Evolutionary conservation across 2,797 vertebrate genomes (phyloP), one percentile per base, ranked within the genome.

Genomic region (Loris lydekkerianus): DNA sequence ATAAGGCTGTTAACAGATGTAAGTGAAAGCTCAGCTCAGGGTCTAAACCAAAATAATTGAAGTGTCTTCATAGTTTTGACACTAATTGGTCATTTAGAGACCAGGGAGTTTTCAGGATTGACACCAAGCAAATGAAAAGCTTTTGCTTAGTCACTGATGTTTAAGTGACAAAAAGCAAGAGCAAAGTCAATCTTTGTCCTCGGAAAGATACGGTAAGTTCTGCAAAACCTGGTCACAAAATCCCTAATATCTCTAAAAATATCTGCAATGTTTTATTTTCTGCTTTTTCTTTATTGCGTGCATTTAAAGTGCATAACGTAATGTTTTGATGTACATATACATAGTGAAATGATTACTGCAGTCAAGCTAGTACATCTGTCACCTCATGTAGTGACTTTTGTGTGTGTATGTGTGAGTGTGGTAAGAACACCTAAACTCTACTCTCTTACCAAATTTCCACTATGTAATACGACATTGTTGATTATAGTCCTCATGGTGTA

Each of bases 51-150:
- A 94, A 96, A 95, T 83, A 97, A 94, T 18, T 10, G 0, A 97
- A 97, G 91, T 96, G 46, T 60, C 83, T 97, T 93, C 96, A 93
- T 56, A 96, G 49, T 72, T n/a, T 0, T 93, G 95, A 91, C 93
- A 97, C 95, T 98, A 98, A 98, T 96, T 98, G 97, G 96, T 97
- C 96, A 82, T 98, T 98, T 97, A 89, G 80, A 97, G 77, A 75
- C 53, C n/a, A 94, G 94, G 87, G 89, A 97, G 78, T 92, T 97
- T 84, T 80, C 37, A 97, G 82, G 90, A 97, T 49, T 98, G 97
- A 98, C 96, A 98, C 1, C 60, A 63, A 93, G 93, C 97, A 98
- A 98, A 97, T 94, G 81, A 98, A 98, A 98, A 69, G 3, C 61
- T 96, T 87, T 97, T 97, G 3, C 11, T 96, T 94, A 98, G 82